phyloP scores from a whole-genome alignment of 2,888 invertebrate genomes.

The Muschampia plurimacula region DNA sequence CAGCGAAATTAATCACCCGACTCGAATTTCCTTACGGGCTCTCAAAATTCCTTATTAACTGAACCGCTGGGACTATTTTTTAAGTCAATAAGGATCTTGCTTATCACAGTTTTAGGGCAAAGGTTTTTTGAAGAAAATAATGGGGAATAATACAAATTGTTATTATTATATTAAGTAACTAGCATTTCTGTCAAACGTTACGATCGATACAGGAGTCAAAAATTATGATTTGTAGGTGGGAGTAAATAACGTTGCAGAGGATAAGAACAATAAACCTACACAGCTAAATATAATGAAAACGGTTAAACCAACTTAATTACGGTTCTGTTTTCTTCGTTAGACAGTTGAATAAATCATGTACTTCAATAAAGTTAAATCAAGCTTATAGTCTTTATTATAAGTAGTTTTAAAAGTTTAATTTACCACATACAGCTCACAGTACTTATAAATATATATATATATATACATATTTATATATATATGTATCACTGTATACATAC shows the following conservation, averaged over 20 bases:
- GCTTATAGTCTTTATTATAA: too few species aligned
- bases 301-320: too few species aligned
- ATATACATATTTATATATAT: too few species aligned
- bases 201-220: neutral
- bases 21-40: constrained; percentile 59
- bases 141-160: neutral
- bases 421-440: too few species aligned
- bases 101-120: constrained; percentile 18
- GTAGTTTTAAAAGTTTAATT: too few species aligned
- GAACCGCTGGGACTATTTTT: constrained; percentile 48
- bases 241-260: neutral
- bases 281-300: too few species aligned
- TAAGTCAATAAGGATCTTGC: constrained; percentile 36
- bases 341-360: too few species aligned
- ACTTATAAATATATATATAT: too few species aligned
- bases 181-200: neutral
- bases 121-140: neutral
- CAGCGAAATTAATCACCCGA: constrained; percentile 70
- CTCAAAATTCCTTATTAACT: constrained; percentile 59
- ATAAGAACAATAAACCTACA: too few species aligned
- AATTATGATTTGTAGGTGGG: neutral
- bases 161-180: neutral
- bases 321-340: too few species aligned
- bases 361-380: too few species aligned
- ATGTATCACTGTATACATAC: too few species aligned